Evolutionary conservation across 1,140 invertebrate species (phyloP).

Genomic region (Lucilia cuprina): DNA sequence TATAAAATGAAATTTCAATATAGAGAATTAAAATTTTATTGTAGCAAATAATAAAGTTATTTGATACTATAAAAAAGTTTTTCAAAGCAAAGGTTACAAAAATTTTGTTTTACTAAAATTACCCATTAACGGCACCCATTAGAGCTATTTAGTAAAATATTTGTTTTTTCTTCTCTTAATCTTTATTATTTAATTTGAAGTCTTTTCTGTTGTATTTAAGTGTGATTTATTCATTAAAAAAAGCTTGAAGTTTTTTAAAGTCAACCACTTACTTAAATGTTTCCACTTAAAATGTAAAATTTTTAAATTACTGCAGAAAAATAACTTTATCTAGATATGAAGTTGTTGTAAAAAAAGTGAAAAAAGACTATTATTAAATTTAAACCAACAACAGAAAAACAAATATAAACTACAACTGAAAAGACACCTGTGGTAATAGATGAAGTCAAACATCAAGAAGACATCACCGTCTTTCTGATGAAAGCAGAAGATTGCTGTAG

Average conservation of each 20-base stretch:
- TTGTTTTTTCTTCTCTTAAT: not conserved
- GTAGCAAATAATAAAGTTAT: too few relatives aligned
- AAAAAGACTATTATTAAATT: not conserved
- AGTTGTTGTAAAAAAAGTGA: not conserved
- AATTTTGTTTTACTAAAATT: too few relatives aligned
- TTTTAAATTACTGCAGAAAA: slow-evolving; percentile 3
- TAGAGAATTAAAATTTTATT: too few relatives aligned
- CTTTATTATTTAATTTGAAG: not conserved
- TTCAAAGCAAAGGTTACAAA: too few relatives aligned
- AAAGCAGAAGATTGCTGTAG: not conserved
- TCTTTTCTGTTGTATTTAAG: not conserved
- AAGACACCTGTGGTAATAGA: slow-evolving; percentile 21
- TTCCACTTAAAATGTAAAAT: slow-evolving; percentile 3
- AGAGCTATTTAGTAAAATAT: too few relatives aligned
- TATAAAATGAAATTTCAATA: too few relatives aligned
- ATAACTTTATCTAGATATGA: not conserved
- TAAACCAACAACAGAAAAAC: not conserved
- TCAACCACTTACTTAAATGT: not conserved
- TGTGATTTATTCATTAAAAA: slow-evolving; percentile 3
- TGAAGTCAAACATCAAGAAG: not conserved
- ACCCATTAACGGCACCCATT: too few relatives aligned
- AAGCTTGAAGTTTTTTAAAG: not conserved
- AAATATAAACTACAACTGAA: not conserved
- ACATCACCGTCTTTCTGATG: not conserved
- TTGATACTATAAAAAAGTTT: too few relatives aligned